Base-by-base conservation (phyloP, 2,888 invertebrate species). In the Synergus gifuensis region DNA sequence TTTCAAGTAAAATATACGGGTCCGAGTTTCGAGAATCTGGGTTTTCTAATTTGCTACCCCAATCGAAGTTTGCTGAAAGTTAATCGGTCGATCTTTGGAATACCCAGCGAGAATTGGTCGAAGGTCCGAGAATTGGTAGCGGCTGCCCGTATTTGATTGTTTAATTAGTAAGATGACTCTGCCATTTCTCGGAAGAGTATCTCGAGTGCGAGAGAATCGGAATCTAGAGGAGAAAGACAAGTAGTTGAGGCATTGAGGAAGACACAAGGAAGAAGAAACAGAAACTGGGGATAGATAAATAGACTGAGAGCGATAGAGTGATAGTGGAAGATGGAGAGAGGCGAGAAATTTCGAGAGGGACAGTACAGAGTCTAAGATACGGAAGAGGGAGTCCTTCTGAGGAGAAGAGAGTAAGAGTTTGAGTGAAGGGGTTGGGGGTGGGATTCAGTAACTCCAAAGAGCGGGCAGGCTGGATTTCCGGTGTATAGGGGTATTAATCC, bases 401-500 rank as follows among this genome's bases (percentile, higher is more conserved):
- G 85, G 80, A 84, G 80, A 4, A 80, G 81, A 60, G 80, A 79
- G 79, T 78, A 81, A 76, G 82, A 82, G 82, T 79, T 79, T 54
- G 22, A 82, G 69, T 60, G 77, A 81, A 79, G 81, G 78, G 76
- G 79, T 73, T 54, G 58, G 82, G 83, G 83, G 58, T 81, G 83
- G 83, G 81, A 79, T 88, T 87, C 85, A 77, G 83, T 85, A 88
- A 89, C 86, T 89, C 88, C 83, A 85, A 89, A 88, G 85, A 87
- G 86, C 84, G 86, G 85, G 85, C 85, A 86, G 86, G 86, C 87
- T 88, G 87, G 89, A 89, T 89, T 90, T 91, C 91, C 88, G 85
- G 87, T 90, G 90, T 92, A 92, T 92, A 91, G 91, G 92, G 91
- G 92, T 91, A 92, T 92, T 92, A 92, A 92, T 92, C 91, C 92